Evolutionary conservation across 2,888 invertebrate genomes (phyloP), one percentile per base, ranked within the genome.

Genomic region (Aromia moschata): DNA sequence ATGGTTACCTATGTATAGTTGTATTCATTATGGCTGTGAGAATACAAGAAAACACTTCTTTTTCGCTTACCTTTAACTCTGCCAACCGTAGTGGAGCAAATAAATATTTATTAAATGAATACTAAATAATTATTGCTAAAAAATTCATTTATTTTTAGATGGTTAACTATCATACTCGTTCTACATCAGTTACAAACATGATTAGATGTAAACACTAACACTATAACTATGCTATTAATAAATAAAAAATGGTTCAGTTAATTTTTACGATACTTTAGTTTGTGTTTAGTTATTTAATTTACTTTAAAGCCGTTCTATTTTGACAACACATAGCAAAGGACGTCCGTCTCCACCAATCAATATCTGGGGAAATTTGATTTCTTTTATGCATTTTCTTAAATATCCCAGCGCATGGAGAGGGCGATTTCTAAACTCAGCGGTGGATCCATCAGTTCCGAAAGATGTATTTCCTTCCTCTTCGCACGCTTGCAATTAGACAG

Each of bases 281-380:
- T 49, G 20, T 37, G 12, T 18, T 37, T 37, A n/a, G n/a, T 37
- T 40, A 40, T 40, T 40, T 31, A 37, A 12, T 36, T 20, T 49
- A 20, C 11, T 49, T 20, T 16, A 47, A 38, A 5, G 25, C 25
- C 25, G 36, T 37, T 37, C 37, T 38, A 49, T 49, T 49, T 49
- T 49, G 25, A 49, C 30, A 49, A 38, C 33, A 40, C 20, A 49
- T 47, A 36, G 38, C 9, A 3, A 25, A 25, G 25, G 25, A 40
- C 16, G 40, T 20, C 16, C 37, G n/a, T n/a, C 37, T 33, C 47
- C 17, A 18, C 38, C 49, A 49, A 49, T 49, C 38, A 36, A 49
- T 49, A 49, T 25, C 25, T 46, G 11, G 33, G 43, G 43, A 20
- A 25, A 20, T 43, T 33, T 33, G 7, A 7, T 25, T 25, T 25